phyloP scores from a whole-genome alignment of 2,113 vertebrate genomes.

The Piaya cayana region DNA sequence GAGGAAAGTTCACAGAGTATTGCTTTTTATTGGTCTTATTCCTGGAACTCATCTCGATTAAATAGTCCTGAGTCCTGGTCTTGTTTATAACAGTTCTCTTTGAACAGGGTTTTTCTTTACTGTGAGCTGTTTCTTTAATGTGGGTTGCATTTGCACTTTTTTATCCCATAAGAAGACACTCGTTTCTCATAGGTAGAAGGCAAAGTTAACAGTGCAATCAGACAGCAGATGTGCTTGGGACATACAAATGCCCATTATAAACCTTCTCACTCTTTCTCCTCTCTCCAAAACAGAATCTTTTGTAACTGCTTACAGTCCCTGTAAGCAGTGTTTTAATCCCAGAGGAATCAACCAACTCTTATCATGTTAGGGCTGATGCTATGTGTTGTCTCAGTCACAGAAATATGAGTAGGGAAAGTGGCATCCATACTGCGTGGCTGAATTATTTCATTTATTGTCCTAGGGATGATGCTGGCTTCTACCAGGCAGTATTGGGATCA shows the following conservation, averaged over 20 bases:
- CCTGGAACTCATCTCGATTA: not conserved
- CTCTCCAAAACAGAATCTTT: not conserved
- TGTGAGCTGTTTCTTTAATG: not conserved
- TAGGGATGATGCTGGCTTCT: not conserved
- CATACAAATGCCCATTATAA: not conserved
- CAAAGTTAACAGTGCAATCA: not conserved
- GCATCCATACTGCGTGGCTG: not conserved
- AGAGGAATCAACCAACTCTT: not conserved
- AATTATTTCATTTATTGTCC: no score
- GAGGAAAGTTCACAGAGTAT: not conserved
- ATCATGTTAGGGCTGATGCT: not conserved
- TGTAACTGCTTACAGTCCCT: not conserved
- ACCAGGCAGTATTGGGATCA: not conserved
- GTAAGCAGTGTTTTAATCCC: not conserved
- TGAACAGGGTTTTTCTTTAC: not conserved
- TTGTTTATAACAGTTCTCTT: not conserved
- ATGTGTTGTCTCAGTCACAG: not conserved
- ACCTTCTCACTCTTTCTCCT: not conserved
- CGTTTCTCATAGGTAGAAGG: not conserved
- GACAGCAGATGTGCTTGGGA: not conserved
- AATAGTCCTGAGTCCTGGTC: not conserved
- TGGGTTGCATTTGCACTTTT: not conserved
- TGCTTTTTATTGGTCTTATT: not conserved
- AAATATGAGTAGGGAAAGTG: not conserved
- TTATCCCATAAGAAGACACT: not conserved